Percentiles rank a stretch among this genome's conserved stretches.
Conservation (phyloP, 2,888 invertebrate genomes). For the Rotaria macrura region DNA sequence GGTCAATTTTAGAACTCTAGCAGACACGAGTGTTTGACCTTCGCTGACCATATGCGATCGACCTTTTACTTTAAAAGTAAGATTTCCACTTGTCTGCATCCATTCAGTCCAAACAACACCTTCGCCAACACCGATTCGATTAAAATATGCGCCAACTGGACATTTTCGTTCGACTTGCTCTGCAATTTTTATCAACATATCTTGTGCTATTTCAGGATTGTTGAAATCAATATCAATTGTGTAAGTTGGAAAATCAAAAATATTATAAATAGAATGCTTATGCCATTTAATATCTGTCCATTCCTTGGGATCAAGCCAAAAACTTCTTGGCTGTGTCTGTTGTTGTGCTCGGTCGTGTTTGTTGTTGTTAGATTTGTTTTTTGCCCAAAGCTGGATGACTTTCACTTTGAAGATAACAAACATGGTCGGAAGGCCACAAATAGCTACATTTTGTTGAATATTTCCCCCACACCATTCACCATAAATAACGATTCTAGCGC, state of each 20-base stretch:
- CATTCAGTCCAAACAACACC: constrained; percentile 6
- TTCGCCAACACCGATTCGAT: neutral
- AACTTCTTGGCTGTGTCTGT: neutral
- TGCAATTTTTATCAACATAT: neutral
- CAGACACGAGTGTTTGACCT: neutral
- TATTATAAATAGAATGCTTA: neutral
- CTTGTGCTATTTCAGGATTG: neutral
- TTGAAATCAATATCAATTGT: neutral
- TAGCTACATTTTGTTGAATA: neutral
- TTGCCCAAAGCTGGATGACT: too few species aligned
- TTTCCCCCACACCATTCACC: constrained; percentile 17
- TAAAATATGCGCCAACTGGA: neutral
- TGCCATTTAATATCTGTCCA: neutral
- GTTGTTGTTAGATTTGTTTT: neutral
- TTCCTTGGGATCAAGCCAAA: neutral
- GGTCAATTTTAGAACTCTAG: neutral
- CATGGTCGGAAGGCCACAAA: neutral
- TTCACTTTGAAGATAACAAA: neutral
- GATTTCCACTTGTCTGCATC: neutral
- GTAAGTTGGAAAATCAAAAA: neutral
- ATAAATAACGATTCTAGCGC: neutral
- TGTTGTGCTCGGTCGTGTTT: neutral
- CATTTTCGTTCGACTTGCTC: neutral
- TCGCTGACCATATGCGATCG: neutral
- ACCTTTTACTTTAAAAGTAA: neutral